These are phyloP conservation scores for Hydrozoanthus gracilis DNA, from an alignment of 92 coral and sea anemone genomes.

Conservation along the genomic window DNA sequence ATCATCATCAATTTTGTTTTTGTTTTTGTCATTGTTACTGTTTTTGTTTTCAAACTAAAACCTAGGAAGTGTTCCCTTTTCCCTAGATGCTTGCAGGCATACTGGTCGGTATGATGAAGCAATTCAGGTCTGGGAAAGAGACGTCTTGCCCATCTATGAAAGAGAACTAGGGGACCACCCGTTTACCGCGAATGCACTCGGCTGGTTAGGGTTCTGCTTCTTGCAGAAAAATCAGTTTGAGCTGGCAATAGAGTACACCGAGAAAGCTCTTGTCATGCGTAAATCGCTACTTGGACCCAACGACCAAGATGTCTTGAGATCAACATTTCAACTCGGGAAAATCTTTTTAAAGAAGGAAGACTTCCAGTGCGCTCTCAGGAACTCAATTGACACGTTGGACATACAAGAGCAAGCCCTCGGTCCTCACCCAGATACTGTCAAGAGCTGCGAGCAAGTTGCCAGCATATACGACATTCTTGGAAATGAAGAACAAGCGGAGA, in stretches of 20 bases:
- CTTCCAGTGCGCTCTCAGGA: neutral
- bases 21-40: no score
- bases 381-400: neutral
- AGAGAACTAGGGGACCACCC: slow-evolving; percentile 16
- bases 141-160: slow-evolving; percentile 4
- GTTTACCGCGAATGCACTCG: slow-evolving; percentile 30
- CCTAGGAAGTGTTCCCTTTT: neutral
- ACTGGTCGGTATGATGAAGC: neutral
- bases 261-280: slow-evolving; percentile 10
- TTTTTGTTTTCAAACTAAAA: no score
- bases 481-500: neutral
- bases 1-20: no score
- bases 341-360: neutral
- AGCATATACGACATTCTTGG: neutral
- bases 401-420: slow-evolving; percentile 29
- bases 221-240: neutral
- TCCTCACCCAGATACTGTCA: slow-evolving; percentile 27
- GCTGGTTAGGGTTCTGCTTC: slow-evolving; percentile 32
- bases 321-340: slow-evolving; percentile 20
- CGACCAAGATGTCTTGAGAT: slow-evolving; percentile 39
- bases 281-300: slow-evolving; percentile 4
- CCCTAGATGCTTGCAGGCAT: slow-evolving; percentile 25
- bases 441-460: slow-evolving; percentile 14
- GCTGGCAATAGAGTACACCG: slow-evolving; percentile 13
- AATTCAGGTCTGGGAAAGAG: neutral